A percentile compares a stretch with the other conserved stretches of the same genome.
Conservation (phyloP, 1,140 invertebrate genomes). For the Uloborus diversus region DNA sequence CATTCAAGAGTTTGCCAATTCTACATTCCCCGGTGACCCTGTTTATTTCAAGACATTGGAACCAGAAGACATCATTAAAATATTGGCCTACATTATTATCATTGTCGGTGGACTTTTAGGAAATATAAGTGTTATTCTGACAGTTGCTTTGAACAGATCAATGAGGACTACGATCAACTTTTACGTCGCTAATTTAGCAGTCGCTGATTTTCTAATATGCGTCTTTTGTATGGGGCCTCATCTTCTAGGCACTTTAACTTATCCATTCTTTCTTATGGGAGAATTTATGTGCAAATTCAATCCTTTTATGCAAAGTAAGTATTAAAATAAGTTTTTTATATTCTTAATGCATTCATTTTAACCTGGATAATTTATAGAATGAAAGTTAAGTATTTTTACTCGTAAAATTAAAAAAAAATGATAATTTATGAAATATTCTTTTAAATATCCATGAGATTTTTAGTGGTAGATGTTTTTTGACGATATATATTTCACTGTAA, state of each 20-base stretch:
- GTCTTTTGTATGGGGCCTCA: slow-evolving; percentile 49
- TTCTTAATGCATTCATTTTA: no score
- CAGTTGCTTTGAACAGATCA: slow-evolving; percentile 66
- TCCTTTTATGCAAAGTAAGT: slow-evolving; percentile 55
- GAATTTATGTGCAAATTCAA: slow-evolving; percentile 56
- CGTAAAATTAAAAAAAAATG: no score
- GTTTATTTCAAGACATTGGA: not conserved
- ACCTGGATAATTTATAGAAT: no score
- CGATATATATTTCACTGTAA: no score
- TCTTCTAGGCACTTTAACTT: slow-evolving; percentile 25
- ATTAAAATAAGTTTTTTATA: no score
- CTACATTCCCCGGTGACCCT: no score
- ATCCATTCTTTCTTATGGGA: slow-evolving; percentile 36
- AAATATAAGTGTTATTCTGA: slow-evolving; percentile 69
- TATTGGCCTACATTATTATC: not conserved
- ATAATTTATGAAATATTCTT: no score
- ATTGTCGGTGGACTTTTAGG: slow-evolving; percentile 62
- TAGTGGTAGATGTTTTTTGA: no score
- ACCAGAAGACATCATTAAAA: not conserved
- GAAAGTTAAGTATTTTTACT: no score
- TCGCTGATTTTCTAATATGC: slow-evolving; percentile 46
- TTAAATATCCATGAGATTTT: no score
- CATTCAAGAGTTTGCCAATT: no score
- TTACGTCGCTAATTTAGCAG: slow-evolving; percentile 51
- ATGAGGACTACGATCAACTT: slow-evolving; percentile 60